phyloP scores from a whole-genome alignment of 2,113 vertebrate species.

The Nansenia antarctica region DNA sequence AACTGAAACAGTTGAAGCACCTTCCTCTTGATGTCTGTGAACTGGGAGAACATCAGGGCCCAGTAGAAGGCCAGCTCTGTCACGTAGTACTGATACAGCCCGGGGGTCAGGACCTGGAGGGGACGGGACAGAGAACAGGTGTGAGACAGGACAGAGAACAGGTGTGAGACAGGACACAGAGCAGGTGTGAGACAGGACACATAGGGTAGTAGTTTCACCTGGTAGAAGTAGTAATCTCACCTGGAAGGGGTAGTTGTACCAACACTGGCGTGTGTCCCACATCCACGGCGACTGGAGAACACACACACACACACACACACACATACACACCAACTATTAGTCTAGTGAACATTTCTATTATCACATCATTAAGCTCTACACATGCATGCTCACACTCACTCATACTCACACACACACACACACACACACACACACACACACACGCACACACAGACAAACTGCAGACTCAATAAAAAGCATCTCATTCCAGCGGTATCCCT shows the following conservation, averaged over 20 bases:
- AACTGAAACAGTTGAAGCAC: too few relatives aligned
- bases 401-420: conserved; percentile 10
- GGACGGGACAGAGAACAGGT: conserved; percentile 33
- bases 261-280: conserved; percentile 95
- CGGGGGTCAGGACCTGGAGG: conserved; percentile 82
- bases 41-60: conserved; percentile 98
- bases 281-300: conserved; percentile 86
- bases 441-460: not conserved
- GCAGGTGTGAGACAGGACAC: too few relatives aligned
- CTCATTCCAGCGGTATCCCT: too few relatives aligned
- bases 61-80: conserved; percentile 94
- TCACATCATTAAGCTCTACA: too few relatives aligned
- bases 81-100: conserved; percentile 90
- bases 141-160: not conserved
- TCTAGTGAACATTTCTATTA: too few relatives aligned
- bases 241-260: conserved; percentile 95
- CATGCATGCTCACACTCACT: conserved; percentile 10
- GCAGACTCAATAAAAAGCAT: not conserved
- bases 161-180: not conserved
- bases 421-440: conserved; percentile 19
- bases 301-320: conserved; percentile 12
- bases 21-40: conserved; percentile 97
- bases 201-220: too few relatives aligned
- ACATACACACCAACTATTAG: conserved; percentile 14
- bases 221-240: too few relatives aligned